phyloP scores from a whole-genome alignment of 2,797 vertebrate genomes.

The Tapera naevia region DNA sequence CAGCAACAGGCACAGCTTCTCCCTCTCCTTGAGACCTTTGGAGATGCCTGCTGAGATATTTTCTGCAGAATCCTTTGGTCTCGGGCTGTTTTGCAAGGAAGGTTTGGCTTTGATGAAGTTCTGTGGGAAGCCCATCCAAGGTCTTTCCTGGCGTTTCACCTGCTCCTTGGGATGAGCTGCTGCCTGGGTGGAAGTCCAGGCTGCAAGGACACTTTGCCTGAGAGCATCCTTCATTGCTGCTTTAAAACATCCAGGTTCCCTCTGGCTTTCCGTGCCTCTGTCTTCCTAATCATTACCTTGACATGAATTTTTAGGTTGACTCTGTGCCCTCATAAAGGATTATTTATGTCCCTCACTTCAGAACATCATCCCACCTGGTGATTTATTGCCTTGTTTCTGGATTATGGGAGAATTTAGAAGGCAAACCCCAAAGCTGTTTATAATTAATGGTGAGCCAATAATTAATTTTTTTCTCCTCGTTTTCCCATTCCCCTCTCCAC shows the following conservation, averaged over 20 bases:
- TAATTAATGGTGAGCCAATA: neutral
- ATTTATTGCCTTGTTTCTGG: neutral
- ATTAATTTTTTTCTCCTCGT: neutral
- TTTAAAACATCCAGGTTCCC: neutral
- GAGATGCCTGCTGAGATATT: neutral
- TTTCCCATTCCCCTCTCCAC: neutral
- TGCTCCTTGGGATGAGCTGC: neutral
- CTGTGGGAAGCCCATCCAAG: neutral
- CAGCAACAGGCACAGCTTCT: fast-evolving
- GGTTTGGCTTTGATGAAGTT: neutral
- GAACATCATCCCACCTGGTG: neutral
- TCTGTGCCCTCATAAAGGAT: neutral
- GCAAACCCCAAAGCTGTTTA: neutral
- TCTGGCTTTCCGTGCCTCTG: neutral
- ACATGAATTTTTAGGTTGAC: neutral
- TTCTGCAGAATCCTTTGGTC: fast-evolving
- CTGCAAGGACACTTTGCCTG: neutral
- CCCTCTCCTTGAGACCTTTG: neutral
- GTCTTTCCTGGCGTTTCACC: neutral
- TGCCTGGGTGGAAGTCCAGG: neutral
- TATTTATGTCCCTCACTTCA: neutral
- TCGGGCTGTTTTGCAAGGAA: neutral
- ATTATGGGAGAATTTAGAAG: neutral
- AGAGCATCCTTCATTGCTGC: neutral
- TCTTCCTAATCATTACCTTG: neutral